Evolutionary conservation across 2,888 invertebrate genomes (phyloP).

Genomic region (Macrosiphum euphorbiae): DNA sequence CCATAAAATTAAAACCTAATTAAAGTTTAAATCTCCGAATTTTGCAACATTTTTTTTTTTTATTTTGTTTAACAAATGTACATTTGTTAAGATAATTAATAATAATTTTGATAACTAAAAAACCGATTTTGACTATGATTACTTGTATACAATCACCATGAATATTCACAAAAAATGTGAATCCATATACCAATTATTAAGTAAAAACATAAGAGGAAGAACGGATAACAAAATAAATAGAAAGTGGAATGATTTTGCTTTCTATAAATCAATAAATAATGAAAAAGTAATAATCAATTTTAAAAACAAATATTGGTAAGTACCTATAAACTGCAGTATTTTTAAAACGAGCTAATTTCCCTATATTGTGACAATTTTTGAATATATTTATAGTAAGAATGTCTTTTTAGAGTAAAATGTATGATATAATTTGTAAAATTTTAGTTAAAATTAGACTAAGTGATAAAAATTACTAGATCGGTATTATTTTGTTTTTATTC

Average conservation of each 20-base stretch:
- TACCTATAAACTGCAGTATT: constrained; percentile 21
- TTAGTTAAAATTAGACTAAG: constrained; percentile 48
- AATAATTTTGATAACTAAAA: constrained; percentile 57
- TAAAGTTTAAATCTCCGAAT: constrained; percentile 19
- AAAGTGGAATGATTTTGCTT: constrained; percentile 64
- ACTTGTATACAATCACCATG: constrained; percentile 61
- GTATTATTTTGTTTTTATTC: constrained; percentile 48
- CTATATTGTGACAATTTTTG: constrained; percentile 20
- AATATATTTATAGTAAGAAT: constrained; percentile 45
- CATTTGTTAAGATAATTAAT: constrained; percentile 32
- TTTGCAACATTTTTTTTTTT: constrained; percentile 1
- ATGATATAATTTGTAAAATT: constrained; percentile 44
- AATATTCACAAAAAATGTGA: constrained; percentile 50
- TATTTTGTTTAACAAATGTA: constrained; percentile 28
- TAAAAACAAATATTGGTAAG: constrained; percentile 33
- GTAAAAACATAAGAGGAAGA: constrained; percentile 58
- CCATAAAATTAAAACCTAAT: constrained; percentile 43
- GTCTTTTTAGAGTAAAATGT: constrained; percentile 51
- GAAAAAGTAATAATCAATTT: constrained; percentile 12
- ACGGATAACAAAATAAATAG: constrained; percentile 58
- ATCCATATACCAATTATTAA: constrained; percentile 62
- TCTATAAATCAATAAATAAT: constrained; percentile 54
- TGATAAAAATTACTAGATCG: constrained; percentile 53
- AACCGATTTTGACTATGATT: constrained; percentile 49
- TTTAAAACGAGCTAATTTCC: constrained; percentile 16